Evolutionary conservation across 2,797 vertebrate genomes (phyloP).

Genomic region (Chrosomus eos): DNA sequence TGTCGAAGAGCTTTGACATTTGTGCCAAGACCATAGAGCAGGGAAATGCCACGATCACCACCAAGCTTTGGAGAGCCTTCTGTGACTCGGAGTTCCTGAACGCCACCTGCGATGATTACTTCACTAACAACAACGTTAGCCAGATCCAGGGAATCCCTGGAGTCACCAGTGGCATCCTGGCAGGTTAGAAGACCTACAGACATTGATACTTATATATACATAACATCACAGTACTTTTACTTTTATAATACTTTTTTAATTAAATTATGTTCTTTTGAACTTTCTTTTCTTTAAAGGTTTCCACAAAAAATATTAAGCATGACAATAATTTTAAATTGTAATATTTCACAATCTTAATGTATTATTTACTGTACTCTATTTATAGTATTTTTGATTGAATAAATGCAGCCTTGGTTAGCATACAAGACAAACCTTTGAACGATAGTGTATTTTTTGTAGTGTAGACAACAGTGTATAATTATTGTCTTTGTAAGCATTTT

Average conservation of each 20-base stretch:
- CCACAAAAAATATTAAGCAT: not conserved
- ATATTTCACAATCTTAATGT: not conserved
- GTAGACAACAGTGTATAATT: not conserved
- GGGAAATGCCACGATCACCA: constrained; percentile 91
- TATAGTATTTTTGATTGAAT: not conserved
- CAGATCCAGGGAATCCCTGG: constrained; percentile 96
- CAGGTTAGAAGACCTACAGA: constrained; percentile 74
- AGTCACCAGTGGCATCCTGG: constrained; percentile 90
- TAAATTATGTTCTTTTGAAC: not conserved
- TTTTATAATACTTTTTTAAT: not conserved
- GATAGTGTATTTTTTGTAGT: not conserved
- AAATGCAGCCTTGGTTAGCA: not conserved
- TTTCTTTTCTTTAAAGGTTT: not conserved
- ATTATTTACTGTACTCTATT: not conserved
- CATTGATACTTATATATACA: not conserved
- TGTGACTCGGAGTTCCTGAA: constrained; percentile 93
- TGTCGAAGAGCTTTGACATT: constrained; percentile 87
- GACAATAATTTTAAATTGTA: not conserved
- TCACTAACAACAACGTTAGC: constrained; percentile 89
- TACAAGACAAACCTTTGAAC: not conserved
- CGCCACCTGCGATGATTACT: constrained; percentile 94
- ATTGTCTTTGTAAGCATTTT: too few relatives aligned
- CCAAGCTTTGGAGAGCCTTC: constrained; percentile 92
- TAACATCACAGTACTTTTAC: not conserved
- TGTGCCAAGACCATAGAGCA: constrained; percentile 91